phyloP scores from a whole-genome alignment of 2,888 invertebrate species.

The Tineola bisselliella region DNA sequence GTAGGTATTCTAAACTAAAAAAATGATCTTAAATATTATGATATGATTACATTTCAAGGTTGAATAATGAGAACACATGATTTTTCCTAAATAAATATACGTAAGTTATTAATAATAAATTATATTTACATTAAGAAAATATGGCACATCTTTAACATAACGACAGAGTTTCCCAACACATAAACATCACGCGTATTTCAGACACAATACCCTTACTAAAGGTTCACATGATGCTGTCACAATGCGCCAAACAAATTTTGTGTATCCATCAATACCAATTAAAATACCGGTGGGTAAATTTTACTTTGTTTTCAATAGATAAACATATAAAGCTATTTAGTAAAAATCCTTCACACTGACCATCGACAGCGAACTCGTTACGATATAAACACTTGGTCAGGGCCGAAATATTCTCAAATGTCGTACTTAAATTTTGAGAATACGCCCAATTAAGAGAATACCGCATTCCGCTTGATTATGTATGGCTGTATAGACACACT shows the following conservation, averaged over 20 bases:
- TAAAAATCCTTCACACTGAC: background rate
- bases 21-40: conserved; percentile 9
- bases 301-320: conserved; percentile 5
- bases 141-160: conserved; percentile 60
- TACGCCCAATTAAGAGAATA: background rate
- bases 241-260: conserved; percentile 49
- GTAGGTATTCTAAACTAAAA: conserved; percentile 1
- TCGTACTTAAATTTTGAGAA: background rate
- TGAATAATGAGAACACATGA: conserved; percentile 12
- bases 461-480: background rate
- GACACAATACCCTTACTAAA: background rate
- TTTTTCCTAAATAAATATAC: conserved; percentile 13
- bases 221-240: conserved; percentile 14
- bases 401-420: background rate
- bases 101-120: conserved; percentile 45
- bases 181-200: background rate
- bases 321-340: conserved; percentile 11
- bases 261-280: conserved; percentile 57
- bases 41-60: conserved; percentile 12
- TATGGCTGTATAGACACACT: background rate
- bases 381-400: background rate
- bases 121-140: conserved; percentile 67
- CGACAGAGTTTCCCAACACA: conserved; percentile 42
- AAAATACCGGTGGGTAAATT: conserved; percentile 65
- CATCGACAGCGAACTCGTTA: background rate